Percentiles rank a stretch among this genome's conserved stretches.
Conservation (phyloP, 2,797 vertebrate species). For the Scolopax rusticola region DNA sequence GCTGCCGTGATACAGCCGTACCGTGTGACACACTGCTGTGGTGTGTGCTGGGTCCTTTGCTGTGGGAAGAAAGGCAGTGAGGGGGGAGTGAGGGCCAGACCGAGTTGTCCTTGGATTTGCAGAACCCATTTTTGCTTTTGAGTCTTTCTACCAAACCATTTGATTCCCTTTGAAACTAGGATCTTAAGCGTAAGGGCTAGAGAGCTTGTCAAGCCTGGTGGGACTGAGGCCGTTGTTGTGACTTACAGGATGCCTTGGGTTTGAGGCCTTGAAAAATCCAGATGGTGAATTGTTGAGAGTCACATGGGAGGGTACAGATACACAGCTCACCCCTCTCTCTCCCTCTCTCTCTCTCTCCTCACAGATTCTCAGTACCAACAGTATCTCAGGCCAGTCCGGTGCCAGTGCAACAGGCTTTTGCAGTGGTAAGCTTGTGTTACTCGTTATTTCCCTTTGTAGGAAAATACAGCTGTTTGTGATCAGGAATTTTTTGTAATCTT, state of each 20-base stretch:
- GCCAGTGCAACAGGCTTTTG: background rate
- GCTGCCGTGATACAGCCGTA: background rate
- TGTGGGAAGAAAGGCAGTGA: background rate
- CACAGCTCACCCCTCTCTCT: background rate
- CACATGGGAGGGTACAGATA: fast-evolving
- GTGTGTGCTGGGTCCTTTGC: background rate
- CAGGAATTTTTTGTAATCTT: background rate
- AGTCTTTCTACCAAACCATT: background rate
- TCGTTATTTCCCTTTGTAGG: background rate
- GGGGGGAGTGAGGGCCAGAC: background rate
- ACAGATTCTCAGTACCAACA: no score
- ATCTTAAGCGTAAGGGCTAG: background rate
- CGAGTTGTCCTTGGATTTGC: background rate
- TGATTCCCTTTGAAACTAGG: background rate
- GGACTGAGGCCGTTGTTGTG: background rate
- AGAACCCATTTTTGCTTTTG: fast-evolving
- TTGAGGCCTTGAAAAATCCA: background rate
- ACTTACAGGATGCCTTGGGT: background rate
- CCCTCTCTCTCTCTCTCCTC: background rate
- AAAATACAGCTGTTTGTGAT: background rate
- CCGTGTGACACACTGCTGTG: background rate
- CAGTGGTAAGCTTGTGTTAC: constrained; percentile 55
- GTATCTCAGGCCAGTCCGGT: background rate
- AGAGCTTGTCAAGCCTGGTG: background rate
- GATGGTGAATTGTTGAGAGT: background rate